phyloP scores from a whole-genome alignment of 2,888 invertebrate genomes.

The Apamea monoglypha region DNA sequence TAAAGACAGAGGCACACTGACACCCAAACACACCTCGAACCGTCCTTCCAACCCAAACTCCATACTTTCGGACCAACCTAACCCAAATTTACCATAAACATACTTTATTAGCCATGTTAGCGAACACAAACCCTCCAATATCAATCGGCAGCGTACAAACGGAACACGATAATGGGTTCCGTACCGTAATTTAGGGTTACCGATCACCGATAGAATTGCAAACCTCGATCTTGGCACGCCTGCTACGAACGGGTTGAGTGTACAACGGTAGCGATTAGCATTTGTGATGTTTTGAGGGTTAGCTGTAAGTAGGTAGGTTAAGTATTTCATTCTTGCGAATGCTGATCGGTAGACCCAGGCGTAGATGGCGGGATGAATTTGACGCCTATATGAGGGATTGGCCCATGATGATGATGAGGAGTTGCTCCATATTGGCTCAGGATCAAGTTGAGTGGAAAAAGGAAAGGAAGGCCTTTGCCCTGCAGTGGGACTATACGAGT shows the following conservation, averaged over 20 bases:
- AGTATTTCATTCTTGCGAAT: not conserved
- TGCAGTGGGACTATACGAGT: no score
- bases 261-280: slow-evolving; percentile 65
- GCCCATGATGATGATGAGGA: no score
- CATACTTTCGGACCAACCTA: slow-evolving; percentile 23
- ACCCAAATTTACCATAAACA: slow-evolving; percentile 59
- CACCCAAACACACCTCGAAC: not conserved
- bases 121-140: slow-evolving; percentile 71
- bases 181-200: slow-evolving; percentile 80
- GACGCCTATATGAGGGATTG: no score
- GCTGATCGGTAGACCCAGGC: no score
- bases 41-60: slow-evolving; percentile 2
- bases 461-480: no score
- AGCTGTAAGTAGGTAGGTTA: not conserved
- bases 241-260: slow-evolving; percentile 62
- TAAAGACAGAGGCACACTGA: slow-evolving; percentile 11
- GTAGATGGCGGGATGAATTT: no score
- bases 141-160: slow-evolving; percentile 76
- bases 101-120: slow-evolving; percentile 60
- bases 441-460: no score
- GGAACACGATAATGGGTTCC: slow-evolving; percentile 74
- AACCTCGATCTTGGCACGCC: slow-evolving; percentile 77
- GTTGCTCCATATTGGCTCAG: no score
- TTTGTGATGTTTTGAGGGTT: slow-evolving; percentile 35
- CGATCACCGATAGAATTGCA: slow-evolving; percentile 79